Conservation (phyloP, 2,888 invertebrate genomes). For the Leistus spinibarbis region DNA sequence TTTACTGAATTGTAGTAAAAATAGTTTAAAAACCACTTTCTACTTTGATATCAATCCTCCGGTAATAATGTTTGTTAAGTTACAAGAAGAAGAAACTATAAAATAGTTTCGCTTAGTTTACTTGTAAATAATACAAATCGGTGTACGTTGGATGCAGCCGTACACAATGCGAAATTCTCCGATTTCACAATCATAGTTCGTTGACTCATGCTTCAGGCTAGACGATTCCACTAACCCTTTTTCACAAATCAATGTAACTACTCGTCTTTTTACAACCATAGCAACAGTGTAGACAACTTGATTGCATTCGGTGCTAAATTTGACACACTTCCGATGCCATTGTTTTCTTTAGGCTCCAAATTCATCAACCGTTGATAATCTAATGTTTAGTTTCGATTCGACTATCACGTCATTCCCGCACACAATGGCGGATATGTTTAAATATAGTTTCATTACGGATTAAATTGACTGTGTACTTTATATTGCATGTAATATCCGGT, state of each 20-base stretch:
- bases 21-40: too few species aligned
- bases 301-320: neutral
- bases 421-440: neutral
- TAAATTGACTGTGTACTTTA: neutral
- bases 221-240: neutral
- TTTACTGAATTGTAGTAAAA: too few species aligned
- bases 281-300: neutral
- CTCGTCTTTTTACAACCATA: neutral
- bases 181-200: neutral
- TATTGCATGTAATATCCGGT: neutral
- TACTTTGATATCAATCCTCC: neutral
- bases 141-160: neutral
- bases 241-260: neutral
- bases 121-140: neutral
- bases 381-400: neutral
- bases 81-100: neutral
- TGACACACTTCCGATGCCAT: neutral
- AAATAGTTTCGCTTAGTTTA: neutral
- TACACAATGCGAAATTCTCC: neutral
- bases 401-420: neutral
- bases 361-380: neutral
- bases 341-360: neutral
- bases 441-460: neutral
- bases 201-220: neutral
- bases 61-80: neutral